Evolutionary conservation across 2,888 invertebrate genomes (phyloP).

Genomic region (Acleris literana): DNA sequence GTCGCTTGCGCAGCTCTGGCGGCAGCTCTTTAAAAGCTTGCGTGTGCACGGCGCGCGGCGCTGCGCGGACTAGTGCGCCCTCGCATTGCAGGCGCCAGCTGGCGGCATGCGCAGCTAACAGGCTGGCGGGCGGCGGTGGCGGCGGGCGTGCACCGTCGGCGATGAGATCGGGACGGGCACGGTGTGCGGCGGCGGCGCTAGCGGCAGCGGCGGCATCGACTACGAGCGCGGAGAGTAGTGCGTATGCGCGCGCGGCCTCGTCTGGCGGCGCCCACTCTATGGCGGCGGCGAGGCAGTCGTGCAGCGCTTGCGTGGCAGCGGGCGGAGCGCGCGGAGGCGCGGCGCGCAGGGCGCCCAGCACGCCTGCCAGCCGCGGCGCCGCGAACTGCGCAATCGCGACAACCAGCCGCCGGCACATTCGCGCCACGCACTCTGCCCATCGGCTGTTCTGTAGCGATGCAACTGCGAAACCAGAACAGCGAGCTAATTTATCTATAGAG

Average conservation of each 20-base stretch:
- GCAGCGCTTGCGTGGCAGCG: slow-evolving; percentile 77
- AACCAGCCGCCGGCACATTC: slow-evolving; percentile 90
- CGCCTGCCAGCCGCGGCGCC: slow-evolving; percentile 89
- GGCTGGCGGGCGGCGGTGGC: slow-evolving; percentile 45
- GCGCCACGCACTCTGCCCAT: slow-evolving; percentile 92
- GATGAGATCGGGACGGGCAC: slow-evolving; percentile 56
- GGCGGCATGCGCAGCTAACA: slow-evolving; percentile 51
- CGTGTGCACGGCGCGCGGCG: slow-evolving; percentile 61
- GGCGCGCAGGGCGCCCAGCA: slow-evolving; percentile 87
- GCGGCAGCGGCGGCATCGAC: slow-evolving; percentile 51
- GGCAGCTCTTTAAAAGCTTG: slow-evolving; percentile 67
- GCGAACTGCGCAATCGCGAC: slow-evolving; percentile 92
- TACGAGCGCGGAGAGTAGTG: slow-evolving; percentile 63
- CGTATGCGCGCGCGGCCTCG: slow-evolving; percentile 91
- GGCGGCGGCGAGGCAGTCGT: slow-evolving; percentile 90
- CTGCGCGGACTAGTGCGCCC: slow-evolving; percentile 59
- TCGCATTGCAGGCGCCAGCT: slow-evolving; percentile 67
- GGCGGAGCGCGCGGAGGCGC: slow-evolving; percentile 48
- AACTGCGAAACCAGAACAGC: slow-evolving; percentile 46
- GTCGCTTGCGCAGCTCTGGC: slow-evolving; percentile 60
- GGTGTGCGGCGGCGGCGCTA: slow-evolving; percentile 39
- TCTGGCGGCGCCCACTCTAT: slow-evolving; percentile 91
- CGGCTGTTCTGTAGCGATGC: slow-evolving; percentile 90
- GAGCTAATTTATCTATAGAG: not conserved
- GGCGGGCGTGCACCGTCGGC: slow-evolving; percentile 47